These are phyloP conservation scores for Liolophura sinensis DNA, from an alignment of 1,140 invertebrate species.

Conservation along the genomic window DNA sequence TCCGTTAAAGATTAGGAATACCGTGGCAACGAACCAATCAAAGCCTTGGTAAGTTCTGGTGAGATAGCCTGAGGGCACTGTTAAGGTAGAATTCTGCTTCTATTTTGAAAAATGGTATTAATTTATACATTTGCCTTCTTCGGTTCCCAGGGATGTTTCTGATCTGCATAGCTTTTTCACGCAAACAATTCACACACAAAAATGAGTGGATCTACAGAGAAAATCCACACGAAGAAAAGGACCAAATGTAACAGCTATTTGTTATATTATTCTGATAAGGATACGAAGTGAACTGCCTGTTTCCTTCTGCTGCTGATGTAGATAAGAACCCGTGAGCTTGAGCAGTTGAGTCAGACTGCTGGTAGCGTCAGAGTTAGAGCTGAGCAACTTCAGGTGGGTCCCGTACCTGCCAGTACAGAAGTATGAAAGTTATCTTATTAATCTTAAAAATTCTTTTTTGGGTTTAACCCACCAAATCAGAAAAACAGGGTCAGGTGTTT, in stretches of 20 bases:
- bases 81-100: constrained; percentile 26
- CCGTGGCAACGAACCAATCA: constrained; percentile 58
- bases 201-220: too few species aligned
- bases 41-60: constrained; percentile 50
- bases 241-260: too few species aligned
- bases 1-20: constrained; percentile 57
- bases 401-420: constrained; percentile 43
- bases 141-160: too few species aligned
- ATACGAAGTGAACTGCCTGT: constrained; percentile 33
- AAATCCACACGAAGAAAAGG: too few species aligned
- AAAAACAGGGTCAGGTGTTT: constrained; percentile 1
- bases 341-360: constrained; percentile 47
- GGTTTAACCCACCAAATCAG: too few species aligned
- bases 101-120: background rate
- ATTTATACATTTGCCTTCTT: background rate
- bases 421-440: background rate
- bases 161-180: too few species aligned
- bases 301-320: constrained; percentile 48
- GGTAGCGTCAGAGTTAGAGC: constrained; percentile 40
- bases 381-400: constrained; percentile 51
- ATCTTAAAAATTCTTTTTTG: background rate
- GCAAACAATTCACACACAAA: too few species aligned
- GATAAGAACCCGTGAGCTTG: constrained; percentile 42
- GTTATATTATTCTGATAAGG: background rate
- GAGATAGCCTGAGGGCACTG: constrained; percentile 31